Evolutionary conservation across 2,888 invertebrate species (phyloP), one percentile per base, ranked within the genome.

Genomic region (Pogonocherus hispidulus): DNA sequence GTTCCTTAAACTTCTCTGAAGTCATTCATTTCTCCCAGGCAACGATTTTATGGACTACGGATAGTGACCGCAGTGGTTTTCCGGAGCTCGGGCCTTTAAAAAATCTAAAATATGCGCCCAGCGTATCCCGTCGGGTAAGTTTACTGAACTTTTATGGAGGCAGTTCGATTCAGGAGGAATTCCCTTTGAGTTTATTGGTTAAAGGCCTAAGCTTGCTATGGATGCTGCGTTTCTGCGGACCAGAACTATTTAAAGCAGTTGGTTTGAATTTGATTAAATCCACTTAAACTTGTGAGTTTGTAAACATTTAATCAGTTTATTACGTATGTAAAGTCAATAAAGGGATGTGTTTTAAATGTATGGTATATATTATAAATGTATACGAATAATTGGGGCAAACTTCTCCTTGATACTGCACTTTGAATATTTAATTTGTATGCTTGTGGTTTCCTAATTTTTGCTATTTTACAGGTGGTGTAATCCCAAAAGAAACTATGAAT

Each of bases 61-160:
- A 66, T 69, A 72, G 71, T 73, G 76, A 71, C 74, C 72, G 71
- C 67, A 54, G 70, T 64, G 73, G 67, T 72, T 75, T 70, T 55
- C 64, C 60, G 63, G 63, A 68, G 63, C 73, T 69, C 49, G 51
- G 49, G 63, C 62, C 70, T 73, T 74, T 73, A 75, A 74, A 74
- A 75, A 75, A 75, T 72, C 74, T 76, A 77, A 77, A 77, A 77
- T 78, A 78, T 78, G 76, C 76, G 76, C 72, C 63, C 67, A 60
- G 63, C 63, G 71, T 67, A 75, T 68, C 59, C 63, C 64, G 66
- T 54, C 67, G 67, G 71, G 74, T 69, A 5, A 73, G 72, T 74
- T 76, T 72, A 69, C 63, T 72, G 69, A 76, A 76, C 73, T 75
- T 78, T 78, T 76, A 78, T 76, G 73, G 73, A 71, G 72, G 66